A percentile compares a stretch with the other conserved stretches of the same genome.
These are phyloP conservation scores for Scaptomyza flava DNA, from an alignment of 2,888 invertebrate genomes.

Conservation along the genomic window DNA sequence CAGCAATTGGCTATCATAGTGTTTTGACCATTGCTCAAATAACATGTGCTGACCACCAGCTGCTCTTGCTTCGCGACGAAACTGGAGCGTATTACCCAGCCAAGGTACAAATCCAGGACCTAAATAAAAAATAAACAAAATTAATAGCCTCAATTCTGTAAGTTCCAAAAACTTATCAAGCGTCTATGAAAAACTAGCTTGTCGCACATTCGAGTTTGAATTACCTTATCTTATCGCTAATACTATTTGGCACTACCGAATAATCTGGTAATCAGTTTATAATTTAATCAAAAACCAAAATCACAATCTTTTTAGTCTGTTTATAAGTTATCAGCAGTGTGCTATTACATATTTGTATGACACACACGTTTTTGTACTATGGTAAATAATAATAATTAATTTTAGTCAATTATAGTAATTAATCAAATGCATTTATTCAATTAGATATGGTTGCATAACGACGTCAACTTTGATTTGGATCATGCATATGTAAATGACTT, in stretches of 20 bases:
- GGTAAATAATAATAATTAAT: neutral
- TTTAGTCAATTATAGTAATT: neutral
- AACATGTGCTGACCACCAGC: constrained; percentile 86
- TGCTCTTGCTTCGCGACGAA: constrained; percentile 78
- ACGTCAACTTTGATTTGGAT: constrained; percentile 18
- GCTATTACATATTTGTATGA: neutral
- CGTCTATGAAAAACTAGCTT: neutral
- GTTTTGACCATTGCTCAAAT: constrained; percentile 84
- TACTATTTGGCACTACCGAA: constrained; percentile 40
- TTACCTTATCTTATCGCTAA: constrained; percentile 57
- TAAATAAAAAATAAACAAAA: constrained; percentile 35
- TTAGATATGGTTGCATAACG: constrained; percentile 27
- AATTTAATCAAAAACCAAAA: constrained; percentile 40
- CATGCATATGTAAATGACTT: constrained; percentile 39
- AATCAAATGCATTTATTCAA: neutral
- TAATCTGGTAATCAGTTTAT: constrained; percentile 45
- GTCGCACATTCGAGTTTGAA: neutral
- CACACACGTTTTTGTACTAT: constrained; percentile 6
- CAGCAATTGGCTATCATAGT: constrained; percentile 85
- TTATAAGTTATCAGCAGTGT: constrained; percentile 30
- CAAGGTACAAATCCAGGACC: constrained; percentile 83
- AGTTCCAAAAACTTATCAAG: neutral
- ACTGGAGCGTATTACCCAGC: constrained; percentile 82
- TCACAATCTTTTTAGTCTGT: constrained; percentile 38
- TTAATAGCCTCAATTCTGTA: neutral